phyloP scores from a whole-genome alignment of 64 coral and sea anemone species.

The Porites australiensis region DNA sequence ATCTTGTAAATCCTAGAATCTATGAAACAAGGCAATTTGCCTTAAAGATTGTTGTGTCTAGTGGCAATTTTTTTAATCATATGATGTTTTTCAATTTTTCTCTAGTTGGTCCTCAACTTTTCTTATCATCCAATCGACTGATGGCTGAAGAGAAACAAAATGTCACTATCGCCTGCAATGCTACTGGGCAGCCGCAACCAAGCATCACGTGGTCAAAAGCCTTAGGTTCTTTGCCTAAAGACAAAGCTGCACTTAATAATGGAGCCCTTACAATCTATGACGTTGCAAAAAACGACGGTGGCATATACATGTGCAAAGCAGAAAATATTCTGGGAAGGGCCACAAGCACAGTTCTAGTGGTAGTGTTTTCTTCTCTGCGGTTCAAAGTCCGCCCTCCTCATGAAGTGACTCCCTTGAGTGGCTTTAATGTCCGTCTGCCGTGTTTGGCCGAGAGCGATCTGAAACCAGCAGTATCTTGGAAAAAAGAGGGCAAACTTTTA shows the following conservation, averaged over 20 bases:
- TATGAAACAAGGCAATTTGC: too few relatives aligned
- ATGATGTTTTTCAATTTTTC: neutral
- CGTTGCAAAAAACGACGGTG: neutral
- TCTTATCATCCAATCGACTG: neutral
- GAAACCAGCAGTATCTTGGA: too few relatives aligned
- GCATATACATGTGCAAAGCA: constrained; percentile 37
- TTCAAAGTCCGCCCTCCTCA: constrained; percentile 9
- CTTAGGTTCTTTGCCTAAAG: neutral
- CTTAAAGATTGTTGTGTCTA: too few relatives aligned
- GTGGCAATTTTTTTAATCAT: neutral
- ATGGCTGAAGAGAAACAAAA: constrained; percentile 2
- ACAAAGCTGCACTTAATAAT: neutral
- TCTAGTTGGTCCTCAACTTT: constrained; percentile 36
- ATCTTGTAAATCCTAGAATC: too few relatives aligned
- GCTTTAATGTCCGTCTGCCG: neutral
- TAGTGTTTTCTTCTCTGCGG: neutral
- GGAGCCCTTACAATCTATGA: neutral
- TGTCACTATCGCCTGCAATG: constrained; percentile 2
- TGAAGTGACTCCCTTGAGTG: neutral
- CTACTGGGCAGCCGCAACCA: constrained; percentile 29
- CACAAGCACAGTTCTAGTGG: neutral
- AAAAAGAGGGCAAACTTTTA: too few relatives aligned
- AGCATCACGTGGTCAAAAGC: constrained; percentile 32
- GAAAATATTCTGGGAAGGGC: neutral
- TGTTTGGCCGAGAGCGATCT: neutral